Base-by-base conservation (phyloP, 1,140 invertebrate genomes). In the Dolichoris vasculosae region DNA sequence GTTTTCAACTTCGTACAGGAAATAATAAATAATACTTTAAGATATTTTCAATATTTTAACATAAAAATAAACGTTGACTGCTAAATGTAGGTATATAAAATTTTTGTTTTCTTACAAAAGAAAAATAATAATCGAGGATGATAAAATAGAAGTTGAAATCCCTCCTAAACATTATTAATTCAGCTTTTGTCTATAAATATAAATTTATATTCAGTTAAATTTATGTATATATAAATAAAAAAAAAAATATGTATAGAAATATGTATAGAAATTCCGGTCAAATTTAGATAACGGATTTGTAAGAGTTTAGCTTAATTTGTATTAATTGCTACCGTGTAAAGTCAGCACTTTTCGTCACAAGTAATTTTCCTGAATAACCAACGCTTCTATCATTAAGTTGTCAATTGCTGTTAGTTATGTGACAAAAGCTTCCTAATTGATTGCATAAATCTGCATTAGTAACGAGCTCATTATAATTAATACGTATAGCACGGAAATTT, bases 371-470 rank as follows among this genome's bases (percentile, higher is more conserved):
- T 35, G 55, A 83, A 64, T 64, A 46, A 38, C 23, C 30, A 30
- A 38, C 64, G 67, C 48, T 51, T 38, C 55, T 32, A 63, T 40
- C 84, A 35, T 86, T 86, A 86, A 64, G 71, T 78, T 71, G 76
- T 59, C 73, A 82, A 86, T 86, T 78, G 76, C 20, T 3, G 30
- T n/a, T 79, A 46, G 73, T 83, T 55, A n/a, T 17, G 43, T 26
- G 81, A 80, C 76, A 83, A 64, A 59, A 86, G 80, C 48, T 30
- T 46, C 63, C 64, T 83, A 83, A 86, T 86, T 86, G 67, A 86
- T 83, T 83, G 85, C 81, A 86, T 86, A 86, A 86, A 86, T 86
- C 40, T 86, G 85, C 85, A 86, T 86, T 76, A 38, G 35, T n/a
- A 26, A 26, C n/a, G 35, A 67, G 38, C 63, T 78, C 83, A 78